Evolutionary conservation across 1,140 invertebrate species (phyloP).

Genomic region (Pissodes strobi): DNA sequence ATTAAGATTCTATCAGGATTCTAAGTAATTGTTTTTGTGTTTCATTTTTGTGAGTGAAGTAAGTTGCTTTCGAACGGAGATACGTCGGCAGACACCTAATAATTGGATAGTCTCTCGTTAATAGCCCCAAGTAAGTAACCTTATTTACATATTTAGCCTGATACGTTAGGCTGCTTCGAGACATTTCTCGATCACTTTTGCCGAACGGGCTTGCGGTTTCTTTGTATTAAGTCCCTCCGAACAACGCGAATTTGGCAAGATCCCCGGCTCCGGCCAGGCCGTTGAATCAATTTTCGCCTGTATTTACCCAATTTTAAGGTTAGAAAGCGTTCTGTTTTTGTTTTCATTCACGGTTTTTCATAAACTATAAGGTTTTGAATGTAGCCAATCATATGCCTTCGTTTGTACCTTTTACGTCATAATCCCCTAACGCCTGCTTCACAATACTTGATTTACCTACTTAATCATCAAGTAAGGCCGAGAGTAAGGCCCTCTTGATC

Average conservation of each 20-base stretch:
- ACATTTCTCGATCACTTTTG: background rate
- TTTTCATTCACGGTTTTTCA: background rate
- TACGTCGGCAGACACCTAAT: conserved; percentile 7
- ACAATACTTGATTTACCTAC: no score
- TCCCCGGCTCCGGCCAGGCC: background rate
- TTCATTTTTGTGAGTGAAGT: conserved; percentile 45
- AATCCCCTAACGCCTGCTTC: no score
- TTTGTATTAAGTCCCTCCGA: background rate
- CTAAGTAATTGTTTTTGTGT: conserved; percentile 46
- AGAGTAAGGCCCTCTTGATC: no score
- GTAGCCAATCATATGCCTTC: no score
- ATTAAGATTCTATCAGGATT: conserved; percentile 25
- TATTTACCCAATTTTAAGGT: background rate
- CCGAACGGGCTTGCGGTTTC: conserved; percentile 3
- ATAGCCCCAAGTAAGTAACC: conserved; percentile 21
- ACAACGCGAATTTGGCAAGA: background rate
- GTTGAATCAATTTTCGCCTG: background rate
- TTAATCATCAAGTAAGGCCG: no score
- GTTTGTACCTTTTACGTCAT: no score
- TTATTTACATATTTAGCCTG: background rate
- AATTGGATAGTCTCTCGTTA: conserved; percentile 12
- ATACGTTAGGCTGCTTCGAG: background rate
- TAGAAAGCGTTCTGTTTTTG: background rate
- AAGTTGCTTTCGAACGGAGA: conserved; percentile 32
- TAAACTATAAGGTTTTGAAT: no score